Conservation (phyloP, 2,888 invertebrate genomes). For the Heterodera filipjevi region DNA sequence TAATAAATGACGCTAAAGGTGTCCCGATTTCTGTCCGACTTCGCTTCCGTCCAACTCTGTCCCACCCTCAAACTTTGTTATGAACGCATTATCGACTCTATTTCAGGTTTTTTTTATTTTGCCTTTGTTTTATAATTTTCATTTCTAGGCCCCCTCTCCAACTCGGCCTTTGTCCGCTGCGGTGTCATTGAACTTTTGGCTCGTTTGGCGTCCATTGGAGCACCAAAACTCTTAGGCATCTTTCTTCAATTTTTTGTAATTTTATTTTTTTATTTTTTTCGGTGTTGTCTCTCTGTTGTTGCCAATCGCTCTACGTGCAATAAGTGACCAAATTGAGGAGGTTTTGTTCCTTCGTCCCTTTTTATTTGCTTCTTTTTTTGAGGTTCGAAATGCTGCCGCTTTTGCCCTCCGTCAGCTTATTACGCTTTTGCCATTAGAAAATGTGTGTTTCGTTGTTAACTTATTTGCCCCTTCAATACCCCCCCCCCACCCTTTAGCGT, state of each 20-base stretch:
- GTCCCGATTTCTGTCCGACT: conserved; percentile 38
- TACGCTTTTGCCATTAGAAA: conserved; percentile 54
- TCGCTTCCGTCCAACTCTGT: conserved; percentile 42
- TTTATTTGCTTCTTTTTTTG: not conserved
- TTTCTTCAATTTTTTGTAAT: not conserved
- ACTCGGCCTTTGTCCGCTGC: conserved; percentile 29
- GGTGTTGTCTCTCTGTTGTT: conserved; percentile 53
- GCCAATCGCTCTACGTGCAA: conserved; percentile 53
- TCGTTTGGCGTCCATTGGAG: conserved; percentile 21
- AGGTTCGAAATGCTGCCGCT: conserved; percentile 55
- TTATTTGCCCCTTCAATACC: not conserved
- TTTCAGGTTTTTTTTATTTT: conserved; percentile 5
- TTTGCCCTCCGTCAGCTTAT: conserved; percentile 57
- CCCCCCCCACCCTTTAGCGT: not conserved
- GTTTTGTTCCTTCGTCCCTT: not conserved
- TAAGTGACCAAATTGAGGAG: conserved; percentile 51
- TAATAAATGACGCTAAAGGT: conserved; percentile 11
- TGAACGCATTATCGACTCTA: conserved; percentile 7
- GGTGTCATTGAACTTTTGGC: conserved; percentile 46
- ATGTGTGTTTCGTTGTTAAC: conserved; percentile 45
- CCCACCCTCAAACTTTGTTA: conserved; percentile 40
- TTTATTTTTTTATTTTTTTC: conserved; percentile 24
- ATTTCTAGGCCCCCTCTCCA: conserved; percentile 30
- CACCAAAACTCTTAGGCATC: conserved; percentile 1
- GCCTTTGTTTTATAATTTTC: not conserved